Percentiles rank a stretch among this genome's conserved stretches.
phyloP scores from a whole-genome alignment of 2,888 invertebrate species.

The Ephialtes manifestator region DNA sequence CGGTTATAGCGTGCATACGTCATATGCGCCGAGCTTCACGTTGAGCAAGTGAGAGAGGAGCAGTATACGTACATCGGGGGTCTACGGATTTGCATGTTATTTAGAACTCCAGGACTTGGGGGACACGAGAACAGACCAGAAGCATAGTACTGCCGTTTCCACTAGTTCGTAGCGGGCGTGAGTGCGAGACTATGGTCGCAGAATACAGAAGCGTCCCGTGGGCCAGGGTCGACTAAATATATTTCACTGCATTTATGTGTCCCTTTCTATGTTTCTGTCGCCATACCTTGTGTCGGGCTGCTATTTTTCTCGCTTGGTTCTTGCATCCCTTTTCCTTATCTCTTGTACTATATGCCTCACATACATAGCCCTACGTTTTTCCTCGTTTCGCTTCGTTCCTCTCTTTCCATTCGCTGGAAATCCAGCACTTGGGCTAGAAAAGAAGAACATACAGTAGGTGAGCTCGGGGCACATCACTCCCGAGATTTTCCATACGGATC shows the following conservation, averaged over 20 bases:
- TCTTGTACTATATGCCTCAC: not conserved
- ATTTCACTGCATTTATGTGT: constrained; percentile 61
- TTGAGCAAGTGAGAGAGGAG: constrained; percentile 38
- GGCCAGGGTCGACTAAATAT: constrained; percentile 73
- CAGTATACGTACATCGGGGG: constrained; percentile 33
- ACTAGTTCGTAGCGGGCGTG: constrained; percentile 31
- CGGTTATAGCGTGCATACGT: constrained; percentile 61
- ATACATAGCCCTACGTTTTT: not conserved
- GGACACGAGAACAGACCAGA: constrained; percentile 68
- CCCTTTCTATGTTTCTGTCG: constrained; percentile 47
- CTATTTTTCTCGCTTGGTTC: constrained; percentile 23
- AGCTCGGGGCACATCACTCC: constrained; percentile 42
- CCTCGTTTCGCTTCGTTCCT: not conserved
- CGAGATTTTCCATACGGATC: constrained; percentile 53
- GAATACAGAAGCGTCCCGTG: constrained; percentile 75
- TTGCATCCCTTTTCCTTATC: constrained; percentile 11
- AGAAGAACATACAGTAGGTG: constrained; percentile 28
- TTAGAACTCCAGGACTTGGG: constrained; percentile 79
- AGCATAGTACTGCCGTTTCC: constrained; percentile 41
- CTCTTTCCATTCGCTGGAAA: not conserved
- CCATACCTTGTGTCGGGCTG: not conserved
- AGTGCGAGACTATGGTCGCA: constrained; percentile 68
- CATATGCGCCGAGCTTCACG: constrained; percentile 49
- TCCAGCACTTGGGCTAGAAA: not conserved
- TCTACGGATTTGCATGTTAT: constrained; percentile 83